phyloP scores from a whole-genome alignment of 2,113 vertebrate genomes.

The Bambusicola thoracicus region DNA sequence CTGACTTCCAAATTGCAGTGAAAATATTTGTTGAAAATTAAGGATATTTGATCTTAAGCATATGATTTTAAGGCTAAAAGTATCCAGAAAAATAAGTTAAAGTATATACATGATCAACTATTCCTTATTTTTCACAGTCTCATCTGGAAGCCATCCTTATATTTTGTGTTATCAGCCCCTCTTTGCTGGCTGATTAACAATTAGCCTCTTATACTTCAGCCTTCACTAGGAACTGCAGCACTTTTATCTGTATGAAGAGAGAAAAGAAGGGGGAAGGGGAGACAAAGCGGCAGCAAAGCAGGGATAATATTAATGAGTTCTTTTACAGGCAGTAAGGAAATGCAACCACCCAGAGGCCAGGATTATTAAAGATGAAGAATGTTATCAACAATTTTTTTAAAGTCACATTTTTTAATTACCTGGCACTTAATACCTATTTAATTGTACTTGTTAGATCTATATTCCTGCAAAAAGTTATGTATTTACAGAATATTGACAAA shows the following conservation, averaged over 20 bases:
- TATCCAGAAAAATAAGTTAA: neutral
- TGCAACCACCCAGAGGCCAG: neutral
- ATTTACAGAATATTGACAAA: neutral
- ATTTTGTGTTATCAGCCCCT: constrained; percentile 2
- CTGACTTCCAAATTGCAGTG: neutral
- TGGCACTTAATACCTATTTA: neutral
- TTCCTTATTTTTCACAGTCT: neutral
- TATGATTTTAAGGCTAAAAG: neutral
- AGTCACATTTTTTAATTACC: neutral
- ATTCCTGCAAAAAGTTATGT: neutral
- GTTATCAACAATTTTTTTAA: neutral
- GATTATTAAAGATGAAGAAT: neutral
- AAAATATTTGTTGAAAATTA: neutral
- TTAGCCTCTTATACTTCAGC: neutral
- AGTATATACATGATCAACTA: neutral
- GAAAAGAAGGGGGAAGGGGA: neutral
- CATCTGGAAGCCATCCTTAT: neutral
- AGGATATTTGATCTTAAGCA: neutral
- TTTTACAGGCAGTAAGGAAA: constrained; percentile 5
- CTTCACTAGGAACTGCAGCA: neutral
- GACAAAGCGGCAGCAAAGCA: constrained; percentile 26
- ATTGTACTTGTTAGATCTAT: neutral
- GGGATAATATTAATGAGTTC: constrained; percentile 21
- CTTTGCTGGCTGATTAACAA: neutral
- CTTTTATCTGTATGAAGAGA: neutral